Conservation (phyloP, 2,113 vertebrate species). For the Ramphastos sulfuratus region DNA sequence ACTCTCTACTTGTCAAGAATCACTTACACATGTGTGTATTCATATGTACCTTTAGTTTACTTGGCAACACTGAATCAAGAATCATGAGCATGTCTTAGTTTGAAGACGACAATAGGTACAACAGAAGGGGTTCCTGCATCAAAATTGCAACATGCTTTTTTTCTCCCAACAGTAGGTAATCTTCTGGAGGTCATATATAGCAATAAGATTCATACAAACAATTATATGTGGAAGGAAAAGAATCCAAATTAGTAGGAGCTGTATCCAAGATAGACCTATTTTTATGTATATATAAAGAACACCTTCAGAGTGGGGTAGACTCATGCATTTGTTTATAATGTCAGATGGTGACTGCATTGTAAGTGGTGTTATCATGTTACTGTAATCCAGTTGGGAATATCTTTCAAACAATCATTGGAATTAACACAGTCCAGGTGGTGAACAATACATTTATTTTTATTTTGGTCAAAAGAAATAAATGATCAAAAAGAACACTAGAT, state of each 20-base stretch:
- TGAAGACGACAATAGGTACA: not conserved
- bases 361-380: not conserved
- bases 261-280: not conserved
- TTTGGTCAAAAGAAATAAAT: not conserved
- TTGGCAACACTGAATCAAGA: not conserved
- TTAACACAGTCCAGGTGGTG: not conserved
- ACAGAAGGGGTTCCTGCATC: not conserved
- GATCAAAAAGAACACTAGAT: not conserved
- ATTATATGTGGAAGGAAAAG: not conserved
- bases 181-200: not conserved
- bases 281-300: not conserved
- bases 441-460: not conserved
- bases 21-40: not conserved
- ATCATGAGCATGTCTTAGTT: not conserved
- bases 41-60: not conserved
- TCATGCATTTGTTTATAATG: not conserved
- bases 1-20: not conserved
- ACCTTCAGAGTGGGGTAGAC: not conserved
- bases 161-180: not conserved
- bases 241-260: not conserved
- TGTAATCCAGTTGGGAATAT: not conserved
- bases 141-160: not conserved
- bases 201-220: not conserved
- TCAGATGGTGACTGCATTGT: not conserved
- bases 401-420: not conserved